Base-by-base conservation (phyloP, 2,888 invertebrate genomes). In the Euclidia mi region DNA sequence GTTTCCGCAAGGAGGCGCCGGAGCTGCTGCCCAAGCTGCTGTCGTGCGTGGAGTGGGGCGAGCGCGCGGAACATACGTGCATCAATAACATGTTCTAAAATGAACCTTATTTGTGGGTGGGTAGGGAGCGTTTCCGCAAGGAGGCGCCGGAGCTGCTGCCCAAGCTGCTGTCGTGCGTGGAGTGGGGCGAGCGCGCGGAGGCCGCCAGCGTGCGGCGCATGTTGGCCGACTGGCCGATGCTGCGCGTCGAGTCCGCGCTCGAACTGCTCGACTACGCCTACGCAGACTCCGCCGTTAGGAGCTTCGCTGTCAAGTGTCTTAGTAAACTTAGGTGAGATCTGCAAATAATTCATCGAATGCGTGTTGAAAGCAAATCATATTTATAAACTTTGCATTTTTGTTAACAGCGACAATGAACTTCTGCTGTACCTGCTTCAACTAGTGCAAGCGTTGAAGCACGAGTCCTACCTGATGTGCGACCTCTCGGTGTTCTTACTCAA, bases 381-480 rank as follows among this genome's bases (percentile, higher is more conserved):
- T n/a, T n/a, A n/a, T n/a, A n/a, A n/a, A n/a, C n/a, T n/a, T n/a
- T n/a, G n/a, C n/a, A 28, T 34, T n/a, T 2, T 20, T 41, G n/a
- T 71, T 69, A 61, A 2, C 82, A 97, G 97, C 76, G 98, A 98
- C 83, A 98, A 99, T 87, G 98, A 99, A 82, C 95, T 99, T 6
- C 95, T 98, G 34, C 94, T 99, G 3, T 99, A 98, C 91, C 95
- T 99, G 47, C 95, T 99, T 31, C 99, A 99, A 90, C 94, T 99
- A 66, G 99, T 99, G 2, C 99, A 99, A 90, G 99, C 99, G 3
- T 91, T 99, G 70, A 98, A 98, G 83, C 98, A 98, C 85, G 98
- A 98, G 89, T 96, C 97, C 48, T 98, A 98, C 90, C 95, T 99
- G 50, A 97, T 97, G 87, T 98, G 98, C 84, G 98, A 98, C 84